phyloP scores from a whole-genome alignment of 2,797 vertebrate species.

The Onychomys arenicola region DNA sequence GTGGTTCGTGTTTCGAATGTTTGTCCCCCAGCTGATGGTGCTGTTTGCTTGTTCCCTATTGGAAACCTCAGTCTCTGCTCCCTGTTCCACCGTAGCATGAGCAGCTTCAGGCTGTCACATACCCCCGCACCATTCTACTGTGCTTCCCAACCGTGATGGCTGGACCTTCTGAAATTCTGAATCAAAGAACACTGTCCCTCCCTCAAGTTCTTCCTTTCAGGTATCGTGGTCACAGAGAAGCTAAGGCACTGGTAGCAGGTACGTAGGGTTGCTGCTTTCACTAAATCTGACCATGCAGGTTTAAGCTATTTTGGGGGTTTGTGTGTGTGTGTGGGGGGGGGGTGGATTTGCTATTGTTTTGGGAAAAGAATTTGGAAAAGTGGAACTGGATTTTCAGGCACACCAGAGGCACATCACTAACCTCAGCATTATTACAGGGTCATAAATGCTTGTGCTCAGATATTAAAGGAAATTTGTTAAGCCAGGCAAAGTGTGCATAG shows the following conservation, averaged over 20 bases:
- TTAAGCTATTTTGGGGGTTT: not conserved
- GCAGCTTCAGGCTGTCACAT: not conserved
- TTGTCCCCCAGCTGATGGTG: not conserved
- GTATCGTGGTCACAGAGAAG: not conserved
- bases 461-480: not conserved
- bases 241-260: not conserved
- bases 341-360: not conserved
- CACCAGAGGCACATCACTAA: not conserved
- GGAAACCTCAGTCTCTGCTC: not conserved
- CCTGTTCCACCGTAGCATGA: not conserved
- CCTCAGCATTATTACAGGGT: not conserved
- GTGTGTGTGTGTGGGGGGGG: no score
- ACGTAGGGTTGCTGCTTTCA: not conserved
- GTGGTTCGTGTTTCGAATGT: not conserved
- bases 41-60: not conserved
- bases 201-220: not conserved
- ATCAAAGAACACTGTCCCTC: not conserved
- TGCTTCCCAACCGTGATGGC: fast-evolving
- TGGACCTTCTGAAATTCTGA: not conserved
- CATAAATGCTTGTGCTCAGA: no score
- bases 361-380: not conserved
- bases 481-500: not conserved
- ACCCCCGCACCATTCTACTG: fast-evolving
- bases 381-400: not conserved
- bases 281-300: not conserved